A percentile compares a stretch with the other conserved stretches of the same genome.
These are phyloP conservation scores for Cotesia congregata DNA, from an alignment of 2,888 invertebrate genomes.

Conservation along the genomic window DNA sequence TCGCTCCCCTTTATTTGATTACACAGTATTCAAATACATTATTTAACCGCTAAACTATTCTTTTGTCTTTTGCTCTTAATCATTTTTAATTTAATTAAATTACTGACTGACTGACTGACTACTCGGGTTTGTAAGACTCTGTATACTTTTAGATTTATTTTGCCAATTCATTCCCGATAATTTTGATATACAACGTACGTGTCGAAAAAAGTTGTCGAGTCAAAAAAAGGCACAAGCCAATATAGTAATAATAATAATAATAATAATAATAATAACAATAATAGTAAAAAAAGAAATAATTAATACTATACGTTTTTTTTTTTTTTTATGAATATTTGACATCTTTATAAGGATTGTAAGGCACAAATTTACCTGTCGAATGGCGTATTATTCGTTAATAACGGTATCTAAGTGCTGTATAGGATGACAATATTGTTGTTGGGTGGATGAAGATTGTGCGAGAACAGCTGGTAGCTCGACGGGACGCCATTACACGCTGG, in stretches of 20 bases:
- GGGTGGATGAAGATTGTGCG: constrained; percentile 19
- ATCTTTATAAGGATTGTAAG: constrained; percentile 4
- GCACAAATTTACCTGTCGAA: constrained; percentile 18
- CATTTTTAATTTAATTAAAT: constrained; percentile 6
- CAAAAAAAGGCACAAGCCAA: not conserved
- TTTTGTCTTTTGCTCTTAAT: constrained; percentile 17
- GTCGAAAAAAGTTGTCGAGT: constrained; percentile 4
- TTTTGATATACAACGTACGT: constrained; percentile 12
- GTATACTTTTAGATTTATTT: constrained; percentile 47
- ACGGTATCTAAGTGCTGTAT: constrained; percentile 32
- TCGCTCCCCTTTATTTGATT: constrained; percentile 70
- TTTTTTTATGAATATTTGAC: not conserved
- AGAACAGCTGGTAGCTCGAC: constrained; percentile 51
- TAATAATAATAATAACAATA: no score
- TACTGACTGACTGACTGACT: not conserved
- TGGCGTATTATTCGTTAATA: constrained; percentile 28
- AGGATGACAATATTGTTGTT: constrained; percentile 25
- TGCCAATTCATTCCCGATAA: constrained; percentile 51
- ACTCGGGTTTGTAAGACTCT: not conserved
- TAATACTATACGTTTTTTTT: not conserved
- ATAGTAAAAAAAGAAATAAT: no score
- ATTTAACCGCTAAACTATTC: constrained; percentile 54
- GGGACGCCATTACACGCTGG: constrained; percentile 51
- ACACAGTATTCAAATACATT: constrained; percentile 69
- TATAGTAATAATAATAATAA: no score